A percentile compares a stretch with the other conserved stretches of the same genome.
Conservation (phyloP, 2,113 vertebrate species). For the Cathartes aura region DNA sequence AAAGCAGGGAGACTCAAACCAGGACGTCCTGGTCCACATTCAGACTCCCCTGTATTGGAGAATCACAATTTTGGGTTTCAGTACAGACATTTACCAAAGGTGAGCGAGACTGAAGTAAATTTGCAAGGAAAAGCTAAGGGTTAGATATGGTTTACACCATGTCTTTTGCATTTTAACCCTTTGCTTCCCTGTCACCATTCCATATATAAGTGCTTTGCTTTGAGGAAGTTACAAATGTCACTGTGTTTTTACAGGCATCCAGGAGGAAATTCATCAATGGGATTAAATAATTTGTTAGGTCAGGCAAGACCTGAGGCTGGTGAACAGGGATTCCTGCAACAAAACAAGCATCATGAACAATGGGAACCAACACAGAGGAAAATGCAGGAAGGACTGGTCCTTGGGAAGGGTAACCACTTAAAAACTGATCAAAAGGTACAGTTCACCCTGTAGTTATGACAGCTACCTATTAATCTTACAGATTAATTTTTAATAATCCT, state of each 20-base stretch:
- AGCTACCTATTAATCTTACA: not conserved
- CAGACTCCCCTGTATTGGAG: not conserved
- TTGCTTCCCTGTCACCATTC: not conserved
- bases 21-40: not conserved
- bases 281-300: not conserved
- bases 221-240: not conserved
- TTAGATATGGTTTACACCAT: not conserved
- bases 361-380: not conserved
- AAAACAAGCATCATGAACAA: not conserved
- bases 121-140: not conserved
- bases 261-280: not conserved
- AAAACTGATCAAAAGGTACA: not conserved
- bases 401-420: not conserved
- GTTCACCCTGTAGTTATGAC: not conserved
- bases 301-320: not conserved
- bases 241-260: not conserved
- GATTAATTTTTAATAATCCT: not conserved
- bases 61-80: not conserved
- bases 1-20: not conserved
- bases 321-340: not conserved
- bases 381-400: not conserved
- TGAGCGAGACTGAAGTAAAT: rapidly evolving
- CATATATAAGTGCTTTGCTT: not conserved
- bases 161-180: not conserved
- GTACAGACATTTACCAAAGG: not conserved